A percentile compares a stretch with the other conserved stretches of the same genome.
These are phyloP conservation scores for Nasonia giraulti DNA, from an alignment of 1,140 invertebrate species.

Conservation along the genomic window DNA sequence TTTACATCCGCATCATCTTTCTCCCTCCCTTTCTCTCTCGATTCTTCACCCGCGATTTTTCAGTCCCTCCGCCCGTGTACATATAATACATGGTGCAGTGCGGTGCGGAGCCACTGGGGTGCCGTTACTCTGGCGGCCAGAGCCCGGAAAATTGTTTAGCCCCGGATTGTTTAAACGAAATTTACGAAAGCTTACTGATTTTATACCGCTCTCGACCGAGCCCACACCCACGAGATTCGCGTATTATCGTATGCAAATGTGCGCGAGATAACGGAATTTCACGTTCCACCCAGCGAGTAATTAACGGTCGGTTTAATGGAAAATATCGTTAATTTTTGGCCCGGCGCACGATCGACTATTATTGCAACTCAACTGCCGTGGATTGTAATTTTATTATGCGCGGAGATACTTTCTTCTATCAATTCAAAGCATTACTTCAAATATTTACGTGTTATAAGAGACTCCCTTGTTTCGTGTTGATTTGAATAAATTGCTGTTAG, in stretches of 20 bases:
- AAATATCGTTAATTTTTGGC: conserved; percentile 43
- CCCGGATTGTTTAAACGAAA: conserved; percentile 54
- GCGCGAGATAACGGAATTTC: conserved; percentile 36
- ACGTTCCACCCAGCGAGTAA: background rate
- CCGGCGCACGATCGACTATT: background rate
- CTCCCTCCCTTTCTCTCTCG: background rate
- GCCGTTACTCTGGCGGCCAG: conserved; percentile 48
- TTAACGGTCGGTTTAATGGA: conserved; percentile 43
- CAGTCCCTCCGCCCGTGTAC: conserved; percentile 50
- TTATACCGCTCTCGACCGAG: conserved; percentile 27
- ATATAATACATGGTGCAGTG: conserved; percentile 59
- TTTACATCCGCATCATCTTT: conserved; percentile 23
- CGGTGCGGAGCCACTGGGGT: conserved; percentile 36
- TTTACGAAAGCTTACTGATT: conserved; percentile 55
- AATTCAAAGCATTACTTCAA: background rate
- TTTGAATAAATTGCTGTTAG: no score
- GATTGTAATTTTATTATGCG: conserved; percentile 37
- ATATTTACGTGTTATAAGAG: background rate
- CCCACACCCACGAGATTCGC: conserved; percentile 2
- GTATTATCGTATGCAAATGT: conserved; percentile 39
- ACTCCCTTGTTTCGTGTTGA: no score
- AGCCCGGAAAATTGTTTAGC: conserved; percentile 54
- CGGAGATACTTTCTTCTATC: background rate
- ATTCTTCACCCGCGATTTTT: conserved; percentile 39
- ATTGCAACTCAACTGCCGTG: background rate